Evolutionary conservation across 2,888 invertebrate species (phyloP).

Genomic region (Agrypnus murinus): DNA sequence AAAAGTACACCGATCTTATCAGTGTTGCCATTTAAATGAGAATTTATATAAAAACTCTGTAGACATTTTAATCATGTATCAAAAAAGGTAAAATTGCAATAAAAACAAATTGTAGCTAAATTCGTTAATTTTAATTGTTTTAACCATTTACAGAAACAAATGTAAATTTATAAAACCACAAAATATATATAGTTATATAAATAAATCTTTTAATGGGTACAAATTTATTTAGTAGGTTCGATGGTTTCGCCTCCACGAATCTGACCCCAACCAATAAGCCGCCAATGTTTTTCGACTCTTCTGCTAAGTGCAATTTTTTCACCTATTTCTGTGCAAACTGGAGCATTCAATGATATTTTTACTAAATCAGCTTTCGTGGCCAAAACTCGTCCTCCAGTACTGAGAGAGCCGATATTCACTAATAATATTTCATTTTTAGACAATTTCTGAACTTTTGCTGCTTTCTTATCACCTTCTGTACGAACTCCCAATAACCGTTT

Average conservation of each 20-base stretch:
- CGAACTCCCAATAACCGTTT: constrained; percentile 97
- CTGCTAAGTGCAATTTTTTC: constrained; percentile 99
- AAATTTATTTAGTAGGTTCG: constrained; percentile 76
- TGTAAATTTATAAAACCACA: background rate
- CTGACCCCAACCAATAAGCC: constrained; percentile 99
- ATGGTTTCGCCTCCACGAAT: constrained; percentile 98
- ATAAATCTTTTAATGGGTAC: background rate
- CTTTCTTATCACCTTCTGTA: constrained; percentile 99
- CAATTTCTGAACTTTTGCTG: constrained; percentile 96
- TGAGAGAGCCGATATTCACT: constrained; percentile 99
- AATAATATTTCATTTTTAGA: constrained; percentile 92
- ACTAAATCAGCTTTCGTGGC: constrained; percentile 98
- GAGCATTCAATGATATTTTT: constrained; percentile 96
- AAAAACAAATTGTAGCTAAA: background rate
- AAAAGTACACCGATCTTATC: constrained; percentile 90
- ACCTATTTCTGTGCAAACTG: constrained; percentile 98
- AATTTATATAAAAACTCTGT: constrained; percentile 17
- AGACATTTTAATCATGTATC: constrained; percentile 8
- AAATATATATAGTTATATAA: background rate
- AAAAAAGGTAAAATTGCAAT: background rate
- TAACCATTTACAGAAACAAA: background rate
- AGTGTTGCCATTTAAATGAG: constrained; percentile 80
- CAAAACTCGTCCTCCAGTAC: constrained; percentile 96
- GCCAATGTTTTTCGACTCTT: constrained; percentile 99
- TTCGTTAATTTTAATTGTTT: background rate